A percentile compares a stretch with the other conserved stretches of the same genome.
Conservation (phyloP, 2,797 vertebrate genomes). For the Poecilia wingei region DNA sequence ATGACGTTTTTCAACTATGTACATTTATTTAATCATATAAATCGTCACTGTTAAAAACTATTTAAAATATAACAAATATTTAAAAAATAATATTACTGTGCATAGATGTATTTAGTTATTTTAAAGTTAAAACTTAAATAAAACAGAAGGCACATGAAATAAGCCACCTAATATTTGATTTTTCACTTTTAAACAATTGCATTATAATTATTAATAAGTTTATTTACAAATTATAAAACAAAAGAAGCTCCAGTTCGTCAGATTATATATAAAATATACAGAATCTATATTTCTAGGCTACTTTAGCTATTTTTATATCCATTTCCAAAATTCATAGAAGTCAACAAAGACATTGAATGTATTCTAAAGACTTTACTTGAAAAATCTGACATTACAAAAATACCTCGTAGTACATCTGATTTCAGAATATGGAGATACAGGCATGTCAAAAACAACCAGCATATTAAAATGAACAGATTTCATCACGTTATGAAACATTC, state of each 20-base stretch:
- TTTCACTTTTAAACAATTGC: not conserved
- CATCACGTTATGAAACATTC: slow-evolving; percentile 22
- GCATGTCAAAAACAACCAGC: not conserved
- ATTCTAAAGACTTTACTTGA: slow-evolving; percentile 64
- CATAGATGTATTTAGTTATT: not conserved
- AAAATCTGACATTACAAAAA: slow-evolving; percentile 69
- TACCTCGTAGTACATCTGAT: slow-evolving; percentile 15
- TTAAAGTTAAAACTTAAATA: not conserved
- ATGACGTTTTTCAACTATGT: not conserved
- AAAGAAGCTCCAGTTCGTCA: not conserved
- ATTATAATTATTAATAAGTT: not conserved
- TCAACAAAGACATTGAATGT: slow-evolving; percentile 9
- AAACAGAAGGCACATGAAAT: not conserved
- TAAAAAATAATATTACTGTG: not conserved
- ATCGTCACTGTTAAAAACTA: not conserved
- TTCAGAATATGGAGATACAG: slow-evolving; percentile 9
- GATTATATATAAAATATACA: too few relatives aligned
- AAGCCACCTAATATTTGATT: not conserved
- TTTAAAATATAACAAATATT: not conserved
- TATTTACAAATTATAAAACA: not conserved
- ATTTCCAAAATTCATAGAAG: not conserved
- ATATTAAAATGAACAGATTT: slow-evolving; percentile 26
- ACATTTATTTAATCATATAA: not conserved
- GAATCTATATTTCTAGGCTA: not conserved
- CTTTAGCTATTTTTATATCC: not conserved